A percentile compares a stretch with the other conserved stretches of the same genome.
These are phyloP conservation scores for Oscheius myriophilus DNA, from an alignment of 2,888 invertebrate species.

Conservation along the genomic window DNA sequence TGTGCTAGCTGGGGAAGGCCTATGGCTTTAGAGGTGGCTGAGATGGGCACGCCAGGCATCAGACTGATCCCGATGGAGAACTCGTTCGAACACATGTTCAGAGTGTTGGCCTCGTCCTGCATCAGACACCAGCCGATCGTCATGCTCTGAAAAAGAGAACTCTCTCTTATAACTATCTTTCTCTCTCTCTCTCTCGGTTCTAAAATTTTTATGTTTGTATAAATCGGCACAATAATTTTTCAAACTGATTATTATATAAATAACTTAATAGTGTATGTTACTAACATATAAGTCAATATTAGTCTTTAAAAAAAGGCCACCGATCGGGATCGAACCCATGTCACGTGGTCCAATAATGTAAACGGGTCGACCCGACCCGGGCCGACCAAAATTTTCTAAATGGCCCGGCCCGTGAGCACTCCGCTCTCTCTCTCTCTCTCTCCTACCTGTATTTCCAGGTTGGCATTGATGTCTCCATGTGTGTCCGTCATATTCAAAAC, in stretches of 20 bases:
- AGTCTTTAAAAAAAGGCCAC: no score
- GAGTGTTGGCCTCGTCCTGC: conserved; percentile 50
- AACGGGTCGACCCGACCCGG: no score
- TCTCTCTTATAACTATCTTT: conserved; percentile 1
- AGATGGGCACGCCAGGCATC: conserved; percentile 19
- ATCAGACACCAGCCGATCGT: conserved; percentile 64
- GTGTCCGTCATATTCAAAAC: conserved; percentile 62
- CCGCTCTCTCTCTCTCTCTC: neutral
- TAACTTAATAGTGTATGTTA: no score
- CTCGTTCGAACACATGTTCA: conserved; percentile 63
- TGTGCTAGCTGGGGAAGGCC: conserved; percentile 26
- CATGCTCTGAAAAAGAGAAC: conserved; percentile 32
- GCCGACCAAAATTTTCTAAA: no score
- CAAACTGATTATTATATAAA: no score
- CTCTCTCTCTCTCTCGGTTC: no score
- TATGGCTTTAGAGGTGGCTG: neutral
- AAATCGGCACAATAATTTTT: no score
- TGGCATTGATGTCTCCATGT: conserved; percentile 53
- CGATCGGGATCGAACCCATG: no score
- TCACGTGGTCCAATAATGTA: no score
- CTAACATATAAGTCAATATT: no score
- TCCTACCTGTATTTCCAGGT: conserved; percentile 60
- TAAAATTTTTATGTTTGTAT: no score
- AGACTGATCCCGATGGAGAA: conserved; percentile 59
- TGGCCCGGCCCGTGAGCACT: no score